Evolutionary conservation across 1,140 invertebrate genomes (phyloP), one percentile per base, ranked within the genome.

Genomic region (Leptinotarsa texana): DNA sequence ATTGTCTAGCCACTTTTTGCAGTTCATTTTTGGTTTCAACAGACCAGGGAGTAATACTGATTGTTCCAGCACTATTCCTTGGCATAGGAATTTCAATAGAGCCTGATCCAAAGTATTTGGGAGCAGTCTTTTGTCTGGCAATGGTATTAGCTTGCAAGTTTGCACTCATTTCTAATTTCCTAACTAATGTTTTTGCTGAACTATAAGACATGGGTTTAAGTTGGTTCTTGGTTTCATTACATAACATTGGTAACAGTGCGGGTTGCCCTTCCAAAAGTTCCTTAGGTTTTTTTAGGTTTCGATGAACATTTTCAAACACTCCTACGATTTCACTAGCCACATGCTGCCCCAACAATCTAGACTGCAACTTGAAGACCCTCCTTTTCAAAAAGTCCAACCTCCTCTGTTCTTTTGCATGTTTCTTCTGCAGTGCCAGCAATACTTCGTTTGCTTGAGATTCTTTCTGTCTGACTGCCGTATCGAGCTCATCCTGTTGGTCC

Each of bases 281-380:
- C 75, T 82, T 81, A 3, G 77, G 63, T 70, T 79, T 77, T 85
- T 79, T 88, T 83, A 80, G 85, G 78, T 83, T 87, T 82, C 85
- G 88, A 74, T 91, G 90, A 61, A 93, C 90, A 83, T 92, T 85
- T 82, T 93, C 91, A 82, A 95, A 86, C 72, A 95, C 88, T 72
- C 91, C 89, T 17, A 89, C 88, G 3, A 93, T 89, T 84, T 97
- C 93, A 73, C 93, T 91, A 69, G 91, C 91, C 27, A 91, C 88
- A 82, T 95, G 93, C 68, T 90, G 89, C 15, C 94, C 93, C 77
- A 95, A 87, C 18, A 91, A 86, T 68, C 89, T 87, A 0, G 90
- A 89, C 84, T 96, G 94, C 8, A 95, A 84, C 81, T 95, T 94
- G 1, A 92, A 86, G 51, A 96, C 84, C 63, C 95, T 87, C 72